Base-by-base conservation (phyloP, 2,888 invertebrate genomes). In the Eupithecia subumbrata region DNA sequence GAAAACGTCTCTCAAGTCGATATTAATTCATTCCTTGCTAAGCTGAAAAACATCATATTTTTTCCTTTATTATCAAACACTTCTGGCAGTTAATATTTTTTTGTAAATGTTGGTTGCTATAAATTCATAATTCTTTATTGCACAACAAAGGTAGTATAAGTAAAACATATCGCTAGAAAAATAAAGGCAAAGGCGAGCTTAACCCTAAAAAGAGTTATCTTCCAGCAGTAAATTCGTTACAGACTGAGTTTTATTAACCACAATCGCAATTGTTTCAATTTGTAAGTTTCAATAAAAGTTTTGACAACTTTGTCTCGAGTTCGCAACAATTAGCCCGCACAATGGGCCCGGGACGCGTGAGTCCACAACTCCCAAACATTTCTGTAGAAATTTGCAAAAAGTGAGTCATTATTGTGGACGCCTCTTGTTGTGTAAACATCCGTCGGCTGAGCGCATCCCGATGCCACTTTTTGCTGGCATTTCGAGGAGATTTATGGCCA, bases 351-450 rank as follows among this genome's bases (percentile, higher is more conserved):
- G 82, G 82, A 81, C 80, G 79, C 79, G 85, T 83, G 77, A 87
- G 87, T 85, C 79, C 80, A 81, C 82, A 83, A 84, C 80, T 82
- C 76, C 81, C 82, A 84, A 84, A 81, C 79, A 80, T 85, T 88
- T 88, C 82, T 84, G 82, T 85, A 84, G 86, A 87, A 84, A 86
- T 85, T 85, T 74, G 84, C 86, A 88, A 87, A 91, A 82, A 82
- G 79, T 71, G 76, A 81, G 83, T 83, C 79, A 84, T 87, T 83
- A 84, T 85, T 83, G 85, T 82, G 82, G 85, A 84, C 85, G 85
- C 84, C 81, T 86, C 81, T 88, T 92, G 92, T 92, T 92, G 92
- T 91, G 92, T 93, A 91, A 93, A 94, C 94, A 94, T 91, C 90
- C 92, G 90, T 84, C 82, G 87, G 87, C 86, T 88, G 84, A 86